These are phyloP conservation scores for Thecocarcelia acutangulata DNA, from an alignment of 2,888 invertebrate genomes.

Conservation along the genomic window DNA sequence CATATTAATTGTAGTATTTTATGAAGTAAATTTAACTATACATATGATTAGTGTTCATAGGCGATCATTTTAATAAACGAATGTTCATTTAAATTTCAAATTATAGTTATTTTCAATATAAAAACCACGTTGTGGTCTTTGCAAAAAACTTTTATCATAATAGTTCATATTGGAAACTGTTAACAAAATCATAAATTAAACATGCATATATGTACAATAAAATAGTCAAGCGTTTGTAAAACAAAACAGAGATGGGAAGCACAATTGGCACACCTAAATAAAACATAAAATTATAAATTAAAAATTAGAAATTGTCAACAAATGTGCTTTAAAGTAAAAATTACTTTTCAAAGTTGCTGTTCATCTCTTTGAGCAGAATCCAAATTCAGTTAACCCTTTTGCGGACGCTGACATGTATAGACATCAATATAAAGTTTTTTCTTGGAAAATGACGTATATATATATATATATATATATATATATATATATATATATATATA, in stretches of 20 bases:
- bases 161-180: slow-evolving; percentile 24
- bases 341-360: no score
- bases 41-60: neutral
- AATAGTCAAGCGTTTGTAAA: neutral
- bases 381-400: no score
- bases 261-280: neutral
- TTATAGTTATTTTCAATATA: slow-evolving; percentile 35
- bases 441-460: no score
- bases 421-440: no score
- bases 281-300: no score
- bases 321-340: no score
- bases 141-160: slow-evolving; percentile 41
- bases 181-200: slow-evolving; percentile 58
- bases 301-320: no score
- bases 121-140: slow-evolving; percentile 54
- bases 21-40: neutral
- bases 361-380: no score
- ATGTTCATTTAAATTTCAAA: slow-evolving; percentile 51
- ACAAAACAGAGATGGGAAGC: slow-evolving; percentile 13
- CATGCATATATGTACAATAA: slow-evolving; percentile 16
- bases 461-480: no score
- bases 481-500: no score
- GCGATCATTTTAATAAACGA: slow-evolving; percentile 28
- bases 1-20: slow-evolving; percentile 2
- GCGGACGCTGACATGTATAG: no score